A percentile compares a stretch with the other conserved stretches of the same genome.
Conservation (phyloP, 2,888 invertebrate species). For the Leptogaster cylindrica region DNA sequence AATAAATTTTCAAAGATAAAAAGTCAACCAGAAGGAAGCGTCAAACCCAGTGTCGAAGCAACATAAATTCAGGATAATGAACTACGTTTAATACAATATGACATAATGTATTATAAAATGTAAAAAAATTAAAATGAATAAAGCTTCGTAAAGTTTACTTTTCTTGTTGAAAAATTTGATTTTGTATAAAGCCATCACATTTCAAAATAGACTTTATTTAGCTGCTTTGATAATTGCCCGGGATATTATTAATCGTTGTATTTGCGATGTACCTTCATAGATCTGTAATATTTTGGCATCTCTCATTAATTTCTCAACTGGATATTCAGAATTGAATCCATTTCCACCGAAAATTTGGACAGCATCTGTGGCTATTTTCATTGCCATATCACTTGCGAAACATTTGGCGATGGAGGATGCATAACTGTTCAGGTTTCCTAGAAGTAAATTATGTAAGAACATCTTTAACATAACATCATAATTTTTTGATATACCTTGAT, state of each 20-base stretch:
- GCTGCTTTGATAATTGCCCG: conserved; percentile 65
- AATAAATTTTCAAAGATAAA: too few species aligned
- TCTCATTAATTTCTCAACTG: conserved; percentile 94
- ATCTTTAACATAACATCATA: background rate
- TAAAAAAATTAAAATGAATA: too few species aligned
- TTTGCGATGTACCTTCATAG: conserved; percentile 93
- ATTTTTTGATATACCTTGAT: conserved; percentile 67
- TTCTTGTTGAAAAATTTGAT: too few species aligned
- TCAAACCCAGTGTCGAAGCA: too few species aligned
- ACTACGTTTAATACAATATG: too few species aligned
- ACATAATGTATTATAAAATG: too few species aligned
- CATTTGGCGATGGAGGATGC: conserved; percentile 89
- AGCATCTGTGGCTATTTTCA: conserved; percentile 86
- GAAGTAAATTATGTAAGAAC: background rate
- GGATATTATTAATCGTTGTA: conserved; percentile 88
- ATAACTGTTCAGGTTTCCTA: conserved; percentile 67
- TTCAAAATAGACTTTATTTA: conserved; percentile 55
- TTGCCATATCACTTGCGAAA: conserved; percentile 84
- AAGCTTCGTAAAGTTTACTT: too few species aligned
- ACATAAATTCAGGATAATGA: too few species aligned
- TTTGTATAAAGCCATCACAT: too few species aligned
- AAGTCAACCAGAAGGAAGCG: too few species aligned
- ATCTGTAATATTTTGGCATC: conserved; percentile 97
- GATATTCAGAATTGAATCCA: conserved; percentile 92
- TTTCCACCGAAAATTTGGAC: conserved; percentile 93